phyloP scores from a whole-genome alignment of 2,113 vertebrate species.

The Globicephala melas region DNA sequence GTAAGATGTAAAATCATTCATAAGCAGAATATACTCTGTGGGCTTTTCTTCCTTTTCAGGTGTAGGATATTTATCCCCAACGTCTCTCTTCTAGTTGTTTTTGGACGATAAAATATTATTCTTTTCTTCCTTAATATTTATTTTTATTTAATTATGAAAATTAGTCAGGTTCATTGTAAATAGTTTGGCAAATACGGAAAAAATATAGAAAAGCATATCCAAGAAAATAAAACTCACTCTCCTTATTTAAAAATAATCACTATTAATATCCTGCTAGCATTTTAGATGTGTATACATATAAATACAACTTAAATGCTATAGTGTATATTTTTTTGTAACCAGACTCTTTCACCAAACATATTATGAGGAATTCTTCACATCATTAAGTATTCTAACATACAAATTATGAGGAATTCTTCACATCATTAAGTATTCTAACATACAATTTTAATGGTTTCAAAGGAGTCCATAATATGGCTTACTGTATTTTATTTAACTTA shows the following conservation, averaged over 20 bases:
- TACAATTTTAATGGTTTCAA: background rate
- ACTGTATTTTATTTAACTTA: background rate
- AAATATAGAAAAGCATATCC: background rate
- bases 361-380: background rate
- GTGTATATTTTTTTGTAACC: background rate
- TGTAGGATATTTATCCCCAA: background rate
- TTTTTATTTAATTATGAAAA: slow-evolving; percentile 36
- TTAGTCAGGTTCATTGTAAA: background rate
- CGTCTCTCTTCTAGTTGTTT: background rate
- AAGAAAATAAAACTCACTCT: background rate
- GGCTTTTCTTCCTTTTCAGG: background rate
- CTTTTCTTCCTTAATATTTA: background rate
- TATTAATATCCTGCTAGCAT: background rate
- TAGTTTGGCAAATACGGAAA: background rate
- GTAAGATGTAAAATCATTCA: background rate
- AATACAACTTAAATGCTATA: background rate
- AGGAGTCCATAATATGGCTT: background rate
- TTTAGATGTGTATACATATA: background rate
- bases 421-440: background rate
- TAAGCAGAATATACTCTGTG: background rate
- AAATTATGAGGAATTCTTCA: background rate
- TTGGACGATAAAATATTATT: background rate
- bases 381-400: background rate
- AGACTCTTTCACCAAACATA: background rate
- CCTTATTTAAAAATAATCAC: background rate